Evolutionary conservation across 2,797 vertebrate species (phyloP).

Genomic region (Poeciliopsis gracilis): DNA sequence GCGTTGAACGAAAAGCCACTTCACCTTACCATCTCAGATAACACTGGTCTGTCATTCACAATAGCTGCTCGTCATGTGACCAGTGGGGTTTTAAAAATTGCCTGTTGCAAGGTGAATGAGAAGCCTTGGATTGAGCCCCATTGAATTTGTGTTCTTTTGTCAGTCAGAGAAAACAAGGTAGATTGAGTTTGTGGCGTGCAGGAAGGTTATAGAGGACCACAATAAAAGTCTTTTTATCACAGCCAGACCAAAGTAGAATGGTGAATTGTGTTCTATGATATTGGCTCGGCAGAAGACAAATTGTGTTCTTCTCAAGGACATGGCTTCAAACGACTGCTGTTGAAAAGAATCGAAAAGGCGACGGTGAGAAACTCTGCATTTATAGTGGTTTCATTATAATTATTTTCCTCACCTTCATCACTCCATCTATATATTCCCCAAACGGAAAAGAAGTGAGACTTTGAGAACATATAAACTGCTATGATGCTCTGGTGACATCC

Average conservation of each 20-base stretch:
- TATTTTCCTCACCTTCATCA: constrained; percentile 58
- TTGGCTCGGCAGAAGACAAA: constrained; percentile 64
- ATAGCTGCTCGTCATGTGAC: constrained; percentile 61
- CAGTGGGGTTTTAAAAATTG: constrained; percentile 64
- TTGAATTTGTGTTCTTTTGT: constrained; percentile 78
- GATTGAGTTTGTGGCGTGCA: constrained; percentile 76
- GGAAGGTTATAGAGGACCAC: constrained; percentile 69
- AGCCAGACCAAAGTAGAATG: constrained; percentile 63
- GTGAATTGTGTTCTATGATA: constrained; percentile 70
- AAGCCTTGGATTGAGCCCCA: constrained; percentile 58
- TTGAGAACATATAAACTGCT: constrained; percentile 57
- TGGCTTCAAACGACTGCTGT: constrained; percentile 62
- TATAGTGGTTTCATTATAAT: constrained; percentile 62
- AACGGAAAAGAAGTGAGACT: constrained; percentile 31
- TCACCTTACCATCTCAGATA: constrained; percentile 61
- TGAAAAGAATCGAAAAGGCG: constrained; percentile 37
- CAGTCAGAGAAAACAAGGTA: constrained; percentile 64
- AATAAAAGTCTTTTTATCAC: constrained; percentile 72
- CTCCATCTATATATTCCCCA: constrained; percentile 35
- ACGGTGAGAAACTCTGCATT: constrained; percentile 43
- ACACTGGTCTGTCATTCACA: constrained; percentile 55
- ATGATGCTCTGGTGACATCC: constrained; percentile 43
- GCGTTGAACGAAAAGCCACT: constrained; percentile 63
- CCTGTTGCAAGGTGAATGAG: constrained; percentile 58
- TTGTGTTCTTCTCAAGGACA: constrained; percentile 77